Conservation (phyloP, 1,140 invertebrate genomes). For the Dendroctonus valens region DNA sequence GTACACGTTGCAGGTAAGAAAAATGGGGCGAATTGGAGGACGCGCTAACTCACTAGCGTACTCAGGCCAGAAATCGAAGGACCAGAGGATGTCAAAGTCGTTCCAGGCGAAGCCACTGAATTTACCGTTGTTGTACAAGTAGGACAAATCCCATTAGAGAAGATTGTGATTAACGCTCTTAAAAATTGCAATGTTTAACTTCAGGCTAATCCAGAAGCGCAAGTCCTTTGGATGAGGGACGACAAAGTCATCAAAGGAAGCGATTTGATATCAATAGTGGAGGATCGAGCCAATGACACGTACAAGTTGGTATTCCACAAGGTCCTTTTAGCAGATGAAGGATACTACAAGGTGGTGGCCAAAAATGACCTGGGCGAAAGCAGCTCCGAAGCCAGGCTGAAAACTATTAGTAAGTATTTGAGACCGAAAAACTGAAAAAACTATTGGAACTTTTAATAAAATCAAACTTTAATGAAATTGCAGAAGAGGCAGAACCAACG, state of each 20-base stretch:
- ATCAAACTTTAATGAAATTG: conserved; percentile 24
- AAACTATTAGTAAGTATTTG: conserved; percentile 69
- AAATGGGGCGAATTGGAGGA: conserved; percentile 71
- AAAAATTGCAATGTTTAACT: background rate
- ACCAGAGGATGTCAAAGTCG: conserved; percentile 68
- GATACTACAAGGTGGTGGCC: conserved; percentile 74
- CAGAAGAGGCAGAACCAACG: conserved; percentile 47
- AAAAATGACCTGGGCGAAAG: conserved; percentile 75
- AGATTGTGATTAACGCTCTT: background rate
- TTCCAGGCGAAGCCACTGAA: conserved; percentile 68
- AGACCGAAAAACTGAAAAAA: conserved; percentile 7
- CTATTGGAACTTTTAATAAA: background rate
- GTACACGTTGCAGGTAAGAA: conserved; percentile 78
- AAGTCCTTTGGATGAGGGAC: conserved; percentile 71
- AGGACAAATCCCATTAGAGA: background rate
- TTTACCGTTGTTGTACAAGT: conserved; percentile 65
- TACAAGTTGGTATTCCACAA: conserved; percentile 69
- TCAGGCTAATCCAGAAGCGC: conserved; percentile 75
- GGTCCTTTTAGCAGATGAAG: conserved; percentile 71
- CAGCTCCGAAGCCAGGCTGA: conserved; percentile 66
- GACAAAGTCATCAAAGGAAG: conserved; percentile 60
- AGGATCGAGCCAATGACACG: conserved; percentile 62
- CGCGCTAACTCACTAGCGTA: conserved; percentile 69
- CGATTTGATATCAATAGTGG: conserved; percentile 59
- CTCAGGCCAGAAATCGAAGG: conserved; percentile 72